phyloP scores from a whole-genome alignment of 2,113 vertebrate genomes.

The Albula goreensis region DNA sequence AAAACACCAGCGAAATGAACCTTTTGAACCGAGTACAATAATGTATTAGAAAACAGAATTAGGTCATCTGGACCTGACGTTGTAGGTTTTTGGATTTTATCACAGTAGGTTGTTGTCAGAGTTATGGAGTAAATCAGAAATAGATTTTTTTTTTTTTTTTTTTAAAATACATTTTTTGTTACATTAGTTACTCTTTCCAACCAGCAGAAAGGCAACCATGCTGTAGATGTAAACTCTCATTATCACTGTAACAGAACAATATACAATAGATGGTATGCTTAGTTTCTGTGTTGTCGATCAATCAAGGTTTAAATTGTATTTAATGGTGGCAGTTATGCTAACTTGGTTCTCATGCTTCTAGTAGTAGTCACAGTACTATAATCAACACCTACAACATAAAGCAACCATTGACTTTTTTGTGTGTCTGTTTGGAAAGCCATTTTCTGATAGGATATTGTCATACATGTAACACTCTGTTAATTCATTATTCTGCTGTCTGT shows the following conservation, averaged over 20 bases:
- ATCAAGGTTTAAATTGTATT: constrained; percentile 54
- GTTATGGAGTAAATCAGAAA: constrained; percentile 38
- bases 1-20: constrained; percentile 24
- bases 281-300: constrained; percentile 72
- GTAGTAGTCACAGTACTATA: constrained; percentile 66
- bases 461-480: constrained; percentile 61
- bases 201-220: constrained; percentile 65
- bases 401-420: constrained; percentile 38
- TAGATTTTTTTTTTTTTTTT: constrained; percentile 28
- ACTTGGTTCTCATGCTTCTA: constrained; percentile 83
- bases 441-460: constrained; percentile 63
- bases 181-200: constrained; percentile 57
- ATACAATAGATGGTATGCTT: constrained; percentile 75
- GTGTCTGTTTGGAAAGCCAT: constrained; percentile 17
- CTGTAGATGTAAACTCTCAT: constrained; percentile 76
- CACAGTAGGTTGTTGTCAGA: constrained; percentile 34
- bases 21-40: constrained; percentile 28
- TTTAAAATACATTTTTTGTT: constrained; percentile 48
- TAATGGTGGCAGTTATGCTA: constrained; percentile 41
- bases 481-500: constrained; percentile 72
- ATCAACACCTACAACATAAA: constrained; percentile 13
- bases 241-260: constrained; percentile 60
- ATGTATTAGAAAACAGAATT: background rate
- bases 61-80: background rate
- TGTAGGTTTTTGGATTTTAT: constrained; percentile 25